Evolutionary conservation across 2,113 vertebrate species (phyloP).

Genomic region (Dermatemys mawii): DNA sequence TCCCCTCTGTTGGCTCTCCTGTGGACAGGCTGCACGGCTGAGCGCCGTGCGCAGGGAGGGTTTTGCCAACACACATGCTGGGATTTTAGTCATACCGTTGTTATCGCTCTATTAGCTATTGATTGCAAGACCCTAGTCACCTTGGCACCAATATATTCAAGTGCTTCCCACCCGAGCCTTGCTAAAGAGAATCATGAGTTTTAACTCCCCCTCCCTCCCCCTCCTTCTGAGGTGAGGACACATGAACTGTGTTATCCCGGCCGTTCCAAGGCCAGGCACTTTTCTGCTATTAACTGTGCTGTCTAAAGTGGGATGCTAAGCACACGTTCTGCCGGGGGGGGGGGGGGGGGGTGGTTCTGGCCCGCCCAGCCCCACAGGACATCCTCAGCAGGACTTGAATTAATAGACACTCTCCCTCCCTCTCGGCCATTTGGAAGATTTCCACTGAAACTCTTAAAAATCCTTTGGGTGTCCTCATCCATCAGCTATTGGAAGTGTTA

Average conservation of each 20-base stretch:
- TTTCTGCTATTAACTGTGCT: background rate
- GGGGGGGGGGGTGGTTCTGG: rapidly evolving
- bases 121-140: background rate
- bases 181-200: background rate
- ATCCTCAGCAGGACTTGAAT: background rate
- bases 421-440: slow-evolving; percentile 5
- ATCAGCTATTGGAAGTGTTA: slow-evolving; percentile 48
- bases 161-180: too few relatives aligned
- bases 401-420: background rate
- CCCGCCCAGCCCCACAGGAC: background rate
- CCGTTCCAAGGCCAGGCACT: background rate
- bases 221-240: too few relatives aligned
- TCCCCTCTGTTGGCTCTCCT: too few relatives aligned
- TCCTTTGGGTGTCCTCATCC: slow-evolving; percentile 37
- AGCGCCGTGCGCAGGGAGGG: background rate
- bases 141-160: background rate
- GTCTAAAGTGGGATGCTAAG: background rate
- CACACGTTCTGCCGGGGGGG: rapidly evolving
- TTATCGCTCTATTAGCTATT: background rate
- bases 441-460: slow-evolving; percentile 26
- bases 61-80: background rate
- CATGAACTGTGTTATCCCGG: background rate
- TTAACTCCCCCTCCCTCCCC: background rate
- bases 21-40: background rate
- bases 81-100: background rate